These are phyloP conservation scores for Salticus scenicus DNA, from an alignment of 2,888 invertebrate genomes.

Conservation along the genomic window DNA sequence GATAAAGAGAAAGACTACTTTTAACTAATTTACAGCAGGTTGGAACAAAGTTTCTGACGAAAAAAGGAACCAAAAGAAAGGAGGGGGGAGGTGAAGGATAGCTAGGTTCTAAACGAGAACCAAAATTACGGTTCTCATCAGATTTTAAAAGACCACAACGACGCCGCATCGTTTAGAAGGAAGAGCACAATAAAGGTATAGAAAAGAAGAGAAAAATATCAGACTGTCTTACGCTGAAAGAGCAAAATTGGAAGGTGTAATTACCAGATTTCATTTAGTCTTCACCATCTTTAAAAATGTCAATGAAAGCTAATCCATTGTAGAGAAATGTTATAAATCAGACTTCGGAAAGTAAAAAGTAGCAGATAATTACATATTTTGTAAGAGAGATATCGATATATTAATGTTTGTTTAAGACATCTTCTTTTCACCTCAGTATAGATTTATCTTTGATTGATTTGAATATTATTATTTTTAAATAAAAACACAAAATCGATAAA, in stretches of 20 bases:
- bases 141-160: constrained; percentile 14
- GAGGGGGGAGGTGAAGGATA: background rate
- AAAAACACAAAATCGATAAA: no score
- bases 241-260: background rate
- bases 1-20: constrained; percentile 20
- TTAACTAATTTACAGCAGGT: constrained; percentile 62
- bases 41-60: constrained; percentile 35
- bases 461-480: no score
- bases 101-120: background rate
- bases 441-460: no score
- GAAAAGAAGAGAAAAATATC: constrained; percentile 45
- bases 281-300: no score
- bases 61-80: background rate
- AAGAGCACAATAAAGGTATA: constrained; percentile 32
- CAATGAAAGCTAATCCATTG: no score
- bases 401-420: no score
- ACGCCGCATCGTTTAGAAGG: constrained; percentile 47
- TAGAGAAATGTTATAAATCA: no score
- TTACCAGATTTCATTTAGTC: background rate
- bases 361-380: no score
- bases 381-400: no score
- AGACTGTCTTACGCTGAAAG: constrained; percentile 29
- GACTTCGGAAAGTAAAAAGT: no score
- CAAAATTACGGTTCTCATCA: constrained; percentile 5
- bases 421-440: no score